Evolutionary conservation across 2,797 vertebrate species (phyloP), one percentile per base, ranked within the genome.

Genomic region (Allenopithecus nigroviridis): DNA sequence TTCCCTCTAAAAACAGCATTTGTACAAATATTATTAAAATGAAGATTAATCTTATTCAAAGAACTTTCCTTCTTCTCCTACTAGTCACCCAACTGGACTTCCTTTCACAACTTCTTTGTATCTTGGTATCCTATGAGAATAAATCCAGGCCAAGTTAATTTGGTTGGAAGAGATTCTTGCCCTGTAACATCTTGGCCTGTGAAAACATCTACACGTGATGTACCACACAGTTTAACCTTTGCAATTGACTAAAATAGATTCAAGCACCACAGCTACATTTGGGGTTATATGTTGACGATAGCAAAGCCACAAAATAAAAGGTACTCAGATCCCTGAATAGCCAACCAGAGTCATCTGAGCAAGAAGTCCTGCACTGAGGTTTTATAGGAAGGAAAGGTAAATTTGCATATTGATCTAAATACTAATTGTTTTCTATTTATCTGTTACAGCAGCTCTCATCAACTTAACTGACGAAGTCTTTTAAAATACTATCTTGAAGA

Each of bases 121-220:
- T 10, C 30, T 36, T 59, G 10, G 14, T 36, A 8, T 84, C 41
- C 21, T 10, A 39, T 59, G 41, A 84, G 68, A 7, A 53, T 21
- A 61, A 59, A 59, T 50, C 4, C n/a, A 59, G 24, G 24, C 7
- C 28, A 21, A 1, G 5, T 68, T 43, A 57, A 68, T 64, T 11
- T 53, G 24, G 13, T 28, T 28, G 39, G 68, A 53, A 59, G 8
- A 70, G 30, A 10, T 17, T 26, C 26, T 39, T 86, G 17, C 28
- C 36, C 24, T 36, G 4, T 61, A 17, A 0, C 2, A 4, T 21
- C 11, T n/a, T 41, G 19, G 11, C 8, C 33, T 5, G 2, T 48
- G 33, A 64, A 84, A 50, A 22, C 33, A 57, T 46, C 11, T 28
- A 14, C 28, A 39, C 16, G 2, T 22, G 75, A 80, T 50, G 17